Evolutionary conservation across 2,113 vertebrate species (phyloP), one percentile per base, ranked within the genome.

Genomic region (Rana temporaria): DNA sequence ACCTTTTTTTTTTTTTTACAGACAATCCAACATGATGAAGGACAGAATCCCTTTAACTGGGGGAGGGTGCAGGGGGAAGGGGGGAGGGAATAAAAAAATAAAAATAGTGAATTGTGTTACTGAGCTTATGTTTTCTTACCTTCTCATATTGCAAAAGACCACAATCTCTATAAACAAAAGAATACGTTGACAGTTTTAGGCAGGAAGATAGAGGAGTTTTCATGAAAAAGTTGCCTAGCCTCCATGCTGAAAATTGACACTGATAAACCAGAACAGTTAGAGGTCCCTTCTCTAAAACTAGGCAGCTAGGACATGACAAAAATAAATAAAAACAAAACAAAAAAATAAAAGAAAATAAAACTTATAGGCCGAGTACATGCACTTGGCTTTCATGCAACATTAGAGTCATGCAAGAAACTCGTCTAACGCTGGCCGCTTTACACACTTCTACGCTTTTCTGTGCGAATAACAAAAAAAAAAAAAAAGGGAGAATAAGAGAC

Each of bases 61-160:
- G 91, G 91, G 91, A 94, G 91, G 93, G 94, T 92, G 94, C 86
- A 93, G 93, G 92, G 94, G 91, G 91, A 93, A 90, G 34, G 7
- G 34, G 32, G 32, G 32, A 6, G 32, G 6, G 32, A 34, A 4
- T 38, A 38, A 38, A 48, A 12, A 48, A 48, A 42, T 6, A 48
- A 12, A 48, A 48, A 93, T 93, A 96, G 92, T 94, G 94, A 92
- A 96, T 96, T 89, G 96, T 96, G 96, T 98, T 97, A 97, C 96
- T 95, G 96, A 96, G 93, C 96, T 95, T 92, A n/a, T 94, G 95
- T 96, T 92, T 92, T 97, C 97, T 99, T 99, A 99, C 98, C 97
- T 99, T 98, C 93, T 97, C 96, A 98, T 98, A 98, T 99, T 99
- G 98, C 98, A 99, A 97, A 97, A 98, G 98, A 99, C 96, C 98